phyloP scores from a whole-genome alignment of 2,888 invertebrate species.

The Sussaba pulchella region DNA sequence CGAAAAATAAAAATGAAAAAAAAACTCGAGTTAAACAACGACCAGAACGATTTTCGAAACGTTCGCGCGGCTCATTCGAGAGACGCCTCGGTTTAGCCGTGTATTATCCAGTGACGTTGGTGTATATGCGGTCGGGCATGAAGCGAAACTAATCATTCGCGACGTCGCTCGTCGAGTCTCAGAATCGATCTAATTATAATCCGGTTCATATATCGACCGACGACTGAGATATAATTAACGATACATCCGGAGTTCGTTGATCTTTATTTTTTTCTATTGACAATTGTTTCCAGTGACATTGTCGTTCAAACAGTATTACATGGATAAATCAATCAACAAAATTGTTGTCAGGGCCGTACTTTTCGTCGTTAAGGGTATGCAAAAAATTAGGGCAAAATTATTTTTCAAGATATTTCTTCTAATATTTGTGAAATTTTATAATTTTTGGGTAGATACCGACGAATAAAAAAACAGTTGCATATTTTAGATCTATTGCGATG shows the following conservation, averaged over 20 bases:
- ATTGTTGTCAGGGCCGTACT: too few relatives aligned
- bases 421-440: too few relatives aligned
- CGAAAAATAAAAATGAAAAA: slow-evolving; percentile 11
- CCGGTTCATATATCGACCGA: slow-evolving; percentile 27
- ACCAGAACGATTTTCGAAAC: slow-evolving; percentile 3
- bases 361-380: too few relatives aligned
- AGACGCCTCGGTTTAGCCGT: neutral
- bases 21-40: slow-evolving; percentile 13
- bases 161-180: slow-evolving; percentile 16
- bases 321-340: too few relatives aligned
- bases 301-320: too few relatives aligned
- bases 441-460: too few relatives aligned
- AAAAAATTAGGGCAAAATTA: too few relatives aligned
- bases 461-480: too few relatives aligned
- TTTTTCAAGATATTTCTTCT: too few relatives aligned
- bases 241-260: neutral
- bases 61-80: neutral
- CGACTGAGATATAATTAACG: slow-evolving; percentile 9
- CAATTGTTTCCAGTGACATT: too few relatives aligned
- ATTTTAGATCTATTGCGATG: too few relatives aligned
- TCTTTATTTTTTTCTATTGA: neutral
- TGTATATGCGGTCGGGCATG: slow-evolving; percentile 31
- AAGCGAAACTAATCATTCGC: slow-evolving; percentile 51
- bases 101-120: neutral
- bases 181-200: slow-evolving; percentile 47